Percentiles rank a stretch among this genome's conserved stretches.
These are phyloP conservation scores for Baronia brevicornis DNA, from an alignment of 2,888 invertebrate genomes.

Conservation along the genomic window DNA sequence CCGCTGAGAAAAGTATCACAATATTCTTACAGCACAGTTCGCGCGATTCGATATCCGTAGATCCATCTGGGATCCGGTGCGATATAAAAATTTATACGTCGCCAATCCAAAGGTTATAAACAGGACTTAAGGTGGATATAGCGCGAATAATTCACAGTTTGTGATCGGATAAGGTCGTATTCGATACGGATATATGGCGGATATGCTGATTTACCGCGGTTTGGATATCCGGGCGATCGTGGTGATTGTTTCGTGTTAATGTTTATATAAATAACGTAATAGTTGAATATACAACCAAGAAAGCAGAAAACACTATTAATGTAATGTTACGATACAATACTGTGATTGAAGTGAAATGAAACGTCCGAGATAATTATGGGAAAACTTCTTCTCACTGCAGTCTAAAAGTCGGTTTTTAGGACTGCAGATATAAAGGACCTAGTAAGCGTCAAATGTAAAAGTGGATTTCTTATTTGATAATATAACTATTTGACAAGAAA, in stretches of 20 bases:
- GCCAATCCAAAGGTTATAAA: constrained; percentile 46
- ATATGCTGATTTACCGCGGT: constrained; percentile 19
- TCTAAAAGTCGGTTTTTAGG: no score
- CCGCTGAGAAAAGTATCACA: constrained; percentile 6
- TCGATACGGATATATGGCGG: constrained; percentile 20
- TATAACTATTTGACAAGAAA: no score
- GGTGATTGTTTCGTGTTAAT: constrained; percentile 22
- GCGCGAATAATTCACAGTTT: constrained; percentile 32
- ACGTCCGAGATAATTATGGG: no score
- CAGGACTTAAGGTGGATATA: constrained; percentile 38
- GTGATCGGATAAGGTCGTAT: constrained; percentile 26
- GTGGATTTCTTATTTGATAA: no score
- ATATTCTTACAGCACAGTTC: constrained; percentile 7
- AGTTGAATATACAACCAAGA: background rate
- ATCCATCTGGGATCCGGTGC: constrained; percentile 29
- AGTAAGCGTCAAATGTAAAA: no score
- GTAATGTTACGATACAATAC: no score
- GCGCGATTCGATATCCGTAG: constrained; percentile 8
- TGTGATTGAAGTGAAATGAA: no score
- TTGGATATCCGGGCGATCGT: constrained; percentile 19
- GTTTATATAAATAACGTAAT: background rate
- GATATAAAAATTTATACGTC: constrained; percentile 59
- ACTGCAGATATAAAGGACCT: no score
- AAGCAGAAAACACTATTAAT: background rate
- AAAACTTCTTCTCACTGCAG: no score